A percentile compares a stretch with the other conserved stretches of the same genome.
Evolutionary conservation across 2,113 vertebrate species (phyloP).

Genomic region (Mus musculus): DNA sequence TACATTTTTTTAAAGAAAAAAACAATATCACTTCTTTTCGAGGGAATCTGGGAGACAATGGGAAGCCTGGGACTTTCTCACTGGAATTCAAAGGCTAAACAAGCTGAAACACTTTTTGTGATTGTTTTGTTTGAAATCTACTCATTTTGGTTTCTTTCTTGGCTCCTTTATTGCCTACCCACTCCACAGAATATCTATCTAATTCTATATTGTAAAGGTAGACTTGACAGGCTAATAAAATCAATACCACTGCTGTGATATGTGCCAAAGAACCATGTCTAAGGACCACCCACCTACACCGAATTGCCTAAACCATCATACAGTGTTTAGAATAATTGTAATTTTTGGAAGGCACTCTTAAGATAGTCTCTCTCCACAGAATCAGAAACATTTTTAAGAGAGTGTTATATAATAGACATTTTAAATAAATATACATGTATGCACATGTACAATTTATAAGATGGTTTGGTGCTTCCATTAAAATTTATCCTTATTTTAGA

Average conservation of each 20-base stretch:
- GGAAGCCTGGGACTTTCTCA: conserved; percentile 30
- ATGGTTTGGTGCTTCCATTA: not conserved
- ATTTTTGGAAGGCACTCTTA: not conserved
- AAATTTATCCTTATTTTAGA: not conserved
- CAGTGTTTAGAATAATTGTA: not conserved
- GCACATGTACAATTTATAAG: not conserved
- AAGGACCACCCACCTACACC: not conserved
- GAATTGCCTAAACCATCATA: conserved; percentile 19
- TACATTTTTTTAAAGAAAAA: conserved; percentile 54
- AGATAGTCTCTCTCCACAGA: not conserved
- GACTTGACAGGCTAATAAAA: not conserved
- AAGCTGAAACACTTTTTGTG: not conserved
- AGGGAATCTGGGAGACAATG: conserved; percentile 1
- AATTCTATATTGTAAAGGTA: not conserved
- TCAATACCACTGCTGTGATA: not conserved
- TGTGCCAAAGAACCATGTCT: not conserved
- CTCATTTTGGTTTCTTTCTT: conserved; percentile 19
- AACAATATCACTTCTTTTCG: conserved; percentile 54
- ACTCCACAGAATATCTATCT: conserved; percentile 24
- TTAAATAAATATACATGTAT: not conserved
- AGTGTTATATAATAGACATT: not conserved
- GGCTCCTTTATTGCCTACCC: not conserved
- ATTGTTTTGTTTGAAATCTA: not conserved
- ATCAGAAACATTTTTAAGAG: not conserved
- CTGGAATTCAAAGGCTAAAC: not conserved